Base-by-base conservation (phyloP, 2,113 vertebrate genomes). In the Ancistrus triradiatus region DNA sequence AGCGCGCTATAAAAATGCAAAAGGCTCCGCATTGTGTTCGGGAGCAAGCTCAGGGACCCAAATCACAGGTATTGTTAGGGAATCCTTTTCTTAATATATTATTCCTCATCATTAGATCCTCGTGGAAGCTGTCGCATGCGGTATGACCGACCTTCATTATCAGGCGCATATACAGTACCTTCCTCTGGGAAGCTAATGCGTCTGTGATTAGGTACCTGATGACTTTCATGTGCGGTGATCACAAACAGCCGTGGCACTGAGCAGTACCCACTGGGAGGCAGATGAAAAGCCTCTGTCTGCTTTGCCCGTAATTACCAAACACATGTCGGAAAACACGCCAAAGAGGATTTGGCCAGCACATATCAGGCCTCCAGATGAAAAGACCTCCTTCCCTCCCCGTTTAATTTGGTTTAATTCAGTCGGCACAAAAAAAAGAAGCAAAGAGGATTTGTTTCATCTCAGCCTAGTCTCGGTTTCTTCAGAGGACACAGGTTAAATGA, bases 1-100 rank as follows among this genome's bases (percentile, higher is more conserved):
- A 74, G 37, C 67, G 66, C 57, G 61, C 68, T 74, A 79, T 75
- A 77, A 75, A 79, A 77, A 79, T 79, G 77, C 70, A 73, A 77
- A 79, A 76, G 63, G 48, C 43, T 60, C 57, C 49, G 68, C 66
- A 69, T 66, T 70, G 61, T 72, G 44, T 63, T 66, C 44, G 17
- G 49, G 51, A 15, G 21, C 38, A 49, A 37, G 56, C 72, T 24
- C n/a, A 43, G 37, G 63, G 60, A 47, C 62, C 27, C 55, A 63
- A 60, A 66, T 48, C 11, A n/a, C 9, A 35, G 7, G 70, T 35
- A 71, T 53, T 56, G 62, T 63, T 15, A 48, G 47, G 33, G 59
- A 72, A 63, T 74, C 65, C 43, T 68, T 63, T 63, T 38, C 22
- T 66, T 64, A n/a, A n/a, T n/a, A n/a, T n/a, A n/a, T n/a, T n/a